These are phyloP conservation scores for Zaprionus africanus DNA, from an alignment of 1,140 invertebrate genomes.

Conservation along the genomic window DNA sequence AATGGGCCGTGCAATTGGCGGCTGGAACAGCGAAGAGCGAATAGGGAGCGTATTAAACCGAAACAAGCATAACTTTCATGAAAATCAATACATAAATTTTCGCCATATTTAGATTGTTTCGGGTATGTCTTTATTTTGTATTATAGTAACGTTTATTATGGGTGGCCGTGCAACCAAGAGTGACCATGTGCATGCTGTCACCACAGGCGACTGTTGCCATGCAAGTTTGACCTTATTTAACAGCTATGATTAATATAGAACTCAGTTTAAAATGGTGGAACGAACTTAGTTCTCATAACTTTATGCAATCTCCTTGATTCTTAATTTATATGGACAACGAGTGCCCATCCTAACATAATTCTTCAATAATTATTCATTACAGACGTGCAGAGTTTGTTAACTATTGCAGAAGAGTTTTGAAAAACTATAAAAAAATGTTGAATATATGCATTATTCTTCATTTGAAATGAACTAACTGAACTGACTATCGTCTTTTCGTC, in stretches of 20 bases:
- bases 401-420: too few relatives aligned
- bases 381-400: too few relatives aligned
- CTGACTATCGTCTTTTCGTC: too few relatives aligned
- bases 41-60: conserved; percentile 22
- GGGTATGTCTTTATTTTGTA: conserved; percentile 80
- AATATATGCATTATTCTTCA: too few relatives aligned
- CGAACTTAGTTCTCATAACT: not conserved
- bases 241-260: not conserved
- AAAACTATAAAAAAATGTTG: too few relatives aligned
- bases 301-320: too few relatives aligned
- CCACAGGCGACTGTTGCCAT: conserved; percentile 23
- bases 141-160: conserved; percentile 82
- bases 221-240: conserved; percentile 12
- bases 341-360: too few relatives aligned
- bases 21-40: not conserved
- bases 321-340: too few relatives aligned
- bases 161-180: conserved; percentile 10
- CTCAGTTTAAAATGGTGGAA: not conserved
- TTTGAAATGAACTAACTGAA: too few relatives aligned
- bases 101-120: conserved; percentile 81
- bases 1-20: conserved; percentile 28
- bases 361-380: too few relatives aligned
- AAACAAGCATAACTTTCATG: conserved; percentile 71
- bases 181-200: conserved; percentile 21
- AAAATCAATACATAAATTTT: conserved; percentile 83